These are phyloP conservation scores for Diceros bicornis DNA, from an alignment of 2,797 vertebrate species.

Conservation along the genomic window DNA sequence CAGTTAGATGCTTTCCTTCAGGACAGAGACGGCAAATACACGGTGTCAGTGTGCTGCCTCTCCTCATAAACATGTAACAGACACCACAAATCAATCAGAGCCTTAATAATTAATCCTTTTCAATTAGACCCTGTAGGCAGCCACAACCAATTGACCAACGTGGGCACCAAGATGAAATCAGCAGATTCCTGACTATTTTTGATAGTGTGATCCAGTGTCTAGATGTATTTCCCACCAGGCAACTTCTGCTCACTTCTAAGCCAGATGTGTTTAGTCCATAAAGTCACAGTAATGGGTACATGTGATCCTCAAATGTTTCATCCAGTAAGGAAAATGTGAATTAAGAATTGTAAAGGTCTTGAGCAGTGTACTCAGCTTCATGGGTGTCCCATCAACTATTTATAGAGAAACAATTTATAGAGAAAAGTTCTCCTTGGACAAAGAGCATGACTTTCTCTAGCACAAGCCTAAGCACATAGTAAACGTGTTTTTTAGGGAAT, in stretches of 20 bases:
- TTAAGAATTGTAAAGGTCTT: constrained; percentile 1
- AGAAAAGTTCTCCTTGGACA: background rate
- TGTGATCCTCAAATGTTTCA: background rate
- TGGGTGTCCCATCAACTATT: background rate
- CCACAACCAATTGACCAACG: background rate
- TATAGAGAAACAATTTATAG: background rate
- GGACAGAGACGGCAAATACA: background rate
- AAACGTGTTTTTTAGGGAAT: constrained; percentile 31
- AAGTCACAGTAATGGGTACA: constrained; percentile 3
- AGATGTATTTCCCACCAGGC: background rate
- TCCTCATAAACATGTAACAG: background rate
- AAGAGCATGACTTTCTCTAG: background rate
- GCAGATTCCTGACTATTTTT: background rate
- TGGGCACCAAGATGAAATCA: background rate
- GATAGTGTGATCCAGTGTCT: background rate
- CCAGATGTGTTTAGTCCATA: background rate
- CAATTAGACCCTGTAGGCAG: background rate
- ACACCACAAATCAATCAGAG: constrained; percentile 25
- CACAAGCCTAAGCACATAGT: background rate
- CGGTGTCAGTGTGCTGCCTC: background rate
- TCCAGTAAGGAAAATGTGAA: constrained; percentile 10
- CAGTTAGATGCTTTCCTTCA: background rate
- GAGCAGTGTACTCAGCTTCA: background rate
- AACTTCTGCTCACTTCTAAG: background rate
- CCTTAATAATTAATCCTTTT: constrained; percentile 19